Evolutionary conservation across 2,797 vertebrate species (phyloP), one percentile per base, ranked within the genome.

Genomic region (Macrochelys suwanniensis): DNA sequence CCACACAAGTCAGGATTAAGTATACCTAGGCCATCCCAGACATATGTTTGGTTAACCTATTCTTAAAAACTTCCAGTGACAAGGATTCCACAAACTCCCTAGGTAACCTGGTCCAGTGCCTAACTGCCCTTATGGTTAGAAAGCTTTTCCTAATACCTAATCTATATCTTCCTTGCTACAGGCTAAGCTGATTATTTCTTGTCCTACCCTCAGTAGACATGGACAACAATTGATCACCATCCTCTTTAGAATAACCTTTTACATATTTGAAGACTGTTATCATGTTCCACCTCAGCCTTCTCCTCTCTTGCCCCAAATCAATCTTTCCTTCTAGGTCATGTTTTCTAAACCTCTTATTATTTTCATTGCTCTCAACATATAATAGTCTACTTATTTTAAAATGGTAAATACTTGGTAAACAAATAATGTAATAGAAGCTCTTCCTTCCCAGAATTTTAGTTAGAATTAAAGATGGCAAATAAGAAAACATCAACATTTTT

Each of bases 401-500:
- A 25, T 11, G 50, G 51, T 4, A 31, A 16, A 54, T 16, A 15
- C 71, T 91, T 92, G 47, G 26, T 42, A 91, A 92, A 80, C 56
- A 71, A 84, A 83, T 17, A 68, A 31, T 77, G 54, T 77, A 16
- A 21, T 13, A 88, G 12, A 50, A 82, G 86, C 11, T 78, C 42
- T 77, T 54, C 31, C 6, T 37, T 68, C 16, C 33, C 59, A 82
- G n/a, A 94, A 80, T 11, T 2, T 49, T 45, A 83, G 65, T 0
- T 49, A 45, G 85, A 89, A 88, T 84, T 79, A 84, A 88, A 74
- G 42, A 87, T n/a, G 84, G 71, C 5, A 87, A 74, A 65, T 95
- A 90, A 76, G 53, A 83, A 42, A 57, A 65, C 57, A 59, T 31
- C 10, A 19, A 4, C 10, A 86, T 61, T 78, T 89, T 54, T 33